Conservation (phyloP, 2,113 vertebrate species). For the Malurus elegans region DNA sequence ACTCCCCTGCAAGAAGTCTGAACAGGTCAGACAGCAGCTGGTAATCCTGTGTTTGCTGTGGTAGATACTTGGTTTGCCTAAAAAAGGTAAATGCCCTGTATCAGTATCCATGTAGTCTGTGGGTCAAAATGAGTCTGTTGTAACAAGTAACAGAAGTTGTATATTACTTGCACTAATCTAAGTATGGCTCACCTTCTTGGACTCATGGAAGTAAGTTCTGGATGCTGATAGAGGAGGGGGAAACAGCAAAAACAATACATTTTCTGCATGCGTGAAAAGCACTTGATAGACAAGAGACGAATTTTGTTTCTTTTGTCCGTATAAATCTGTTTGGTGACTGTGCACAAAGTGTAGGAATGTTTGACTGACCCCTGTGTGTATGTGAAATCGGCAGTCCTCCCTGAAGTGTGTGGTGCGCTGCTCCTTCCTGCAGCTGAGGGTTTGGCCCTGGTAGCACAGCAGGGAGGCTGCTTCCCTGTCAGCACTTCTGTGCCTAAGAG, state of each 20-base stretch:
- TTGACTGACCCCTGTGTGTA: background rate
- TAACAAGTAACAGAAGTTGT: background rate
- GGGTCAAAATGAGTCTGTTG: background rate
- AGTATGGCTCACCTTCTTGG: background rate
- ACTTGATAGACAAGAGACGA: fast-evolving
- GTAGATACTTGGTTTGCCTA: background rate
- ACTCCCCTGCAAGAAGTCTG: background rate
- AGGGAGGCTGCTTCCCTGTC: background rate
- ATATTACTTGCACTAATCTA: background rate
- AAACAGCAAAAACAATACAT: background rate
- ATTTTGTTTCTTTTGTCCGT: background rate
- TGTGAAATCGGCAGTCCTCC: background rate
- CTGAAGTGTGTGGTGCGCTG: fast-evolving
- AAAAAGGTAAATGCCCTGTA: background rate
- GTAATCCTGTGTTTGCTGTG: fast-evolving
- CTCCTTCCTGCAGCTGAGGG: background rate
- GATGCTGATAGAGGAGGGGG: fast-evolving
- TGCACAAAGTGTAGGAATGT: background rate
- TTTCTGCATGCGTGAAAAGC: background rate
- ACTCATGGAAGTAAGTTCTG: background rate
- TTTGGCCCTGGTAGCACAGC: background rate
- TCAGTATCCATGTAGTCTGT: fast-evolving
- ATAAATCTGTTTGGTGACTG: background rate
- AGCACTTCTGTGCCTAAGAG: background rate
- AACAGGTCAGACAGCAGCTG: background rate